Evolutionary conservation across 2,113 vertebrate species (phyloP).

Genomic region (Cavia aperea): DNA sequence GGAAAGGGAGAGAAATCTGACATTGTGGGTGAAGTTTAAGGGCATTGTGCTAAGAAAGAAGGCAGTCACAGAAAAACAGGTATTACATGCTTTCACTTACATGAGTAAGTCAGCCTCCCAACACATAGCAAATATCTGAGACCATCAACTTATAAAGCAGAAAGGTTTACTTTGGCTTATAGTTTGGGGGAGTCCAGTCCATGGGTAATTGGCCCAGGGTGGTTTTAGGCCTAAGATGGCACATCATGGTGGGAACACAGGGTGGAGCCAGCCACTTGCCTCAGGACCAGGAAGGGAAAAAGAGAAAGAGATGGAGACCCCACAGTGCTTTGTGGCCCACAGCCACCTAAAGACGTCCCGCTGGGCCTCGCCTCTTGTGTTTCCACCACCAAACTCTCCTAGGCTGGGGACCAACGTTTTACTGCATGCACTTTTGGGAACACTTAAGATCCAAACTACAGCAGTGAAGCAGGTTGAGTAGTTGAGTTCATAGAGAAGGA

Average conservation of each 20-base stretch:
- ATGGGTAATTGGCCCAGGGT: not conserved
- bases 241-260: not conserved
- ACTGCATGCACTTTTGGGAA: not conserved
- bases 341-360: not conserved
- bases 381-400: not conserved
- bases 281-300: not conserved
- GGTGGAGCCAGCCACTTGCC: not conserved
- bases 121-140: not conserved
- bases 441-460: not conserved
- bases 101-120: not conserved
- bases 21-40: not conserved
- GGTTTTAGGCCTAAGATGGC: not conserved
- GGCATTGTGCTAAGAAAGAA: not conserved
- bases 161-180: not conserved
- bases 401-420: not conserved
- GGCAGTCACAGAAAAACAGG: not conserved
- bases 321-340: not conserved
- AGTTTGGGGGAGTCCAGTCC: not conserved
- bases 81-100: not conserved
- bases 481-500: not conserved
- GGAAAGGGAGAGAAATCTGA: not conserved
- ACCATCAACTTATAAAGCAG: not conserved
- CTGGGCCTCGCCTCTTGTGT: not conserved
- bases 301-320: not conserved
- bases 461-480: not conserved